Evolutionary conservation across 64 coral and sea anemone genomes (phyloP).

Genomic region (Stylophora pistillata): DNA sequence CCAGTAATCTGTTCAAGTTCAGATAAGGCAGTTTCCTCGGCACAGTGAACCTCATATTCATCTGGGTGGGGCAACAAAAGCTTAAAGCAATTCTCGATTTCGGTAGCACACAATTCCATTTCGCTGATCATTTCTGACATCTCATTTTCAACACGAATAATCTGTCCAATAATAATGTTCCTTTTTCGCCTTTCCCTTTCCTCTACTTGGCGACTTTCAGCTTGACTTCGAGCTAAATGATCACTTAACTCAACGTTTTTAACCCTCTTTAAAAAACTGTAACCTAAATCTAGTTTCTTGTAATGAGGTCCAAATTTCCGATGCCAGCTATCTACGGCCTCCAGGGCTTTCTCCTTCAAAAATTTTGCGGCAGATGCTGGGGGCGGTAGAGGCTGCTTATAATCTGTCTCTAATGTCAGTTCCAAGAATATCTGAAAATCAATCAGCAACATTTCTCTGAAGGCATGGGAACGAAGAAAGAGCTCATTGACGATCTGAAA

Average conservation of each 20-base stretch:
- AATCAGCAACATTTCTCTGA: conserved; percentile 79
- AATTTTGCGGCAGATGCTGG: conserved; percentile 56
- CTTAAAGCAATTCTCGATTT: conserved; percentile 95
- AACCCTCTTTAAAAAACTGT: conserved; percentile 74
- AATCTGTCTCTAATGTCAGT: conserved; percentile 73
- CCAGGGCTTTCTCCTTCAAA: conserved; percentile 66
- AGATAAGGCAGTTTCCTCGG: neutral
- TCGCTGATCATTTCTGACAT: conserved; percentile 78
- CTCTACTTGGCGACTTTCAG: conserved; percentile 58
- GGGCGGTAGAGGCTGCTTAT: conserved; percentile 69
- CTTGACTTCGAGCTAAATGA: conserved; percentile 47
- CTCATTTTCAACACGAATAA: conserved; percentile 68
- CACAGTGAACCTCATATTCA: conserved; percentile 75
- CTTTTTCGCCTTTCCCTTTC: conserved; percentile 56
- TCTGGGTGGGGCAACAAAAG: conserved; percentile 90
- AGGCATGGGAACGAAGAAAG: conserved; percentile 83
- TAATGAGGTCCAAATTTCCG: conserved; percentile 91
- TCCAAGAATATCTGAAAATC: conserved; percentile 95
- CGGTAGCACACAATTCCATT: conserved; percentile 79
- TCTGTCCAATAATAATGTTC: conserved; percentile 65
- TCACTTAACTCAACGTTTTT: conserved; percentile 77
- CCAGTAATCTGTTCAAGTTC: neutral
- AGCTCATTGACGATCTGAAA: conserved; percentile 87
- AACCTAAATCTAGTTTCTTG: conserved; percentile 85
- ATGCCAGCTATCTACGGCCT: conserved; percentile 89